phyloP scores from a whole-genome alignment of 2,797 vertebrate genomes.

The Acrocephalus scirpaceus region DNA sequence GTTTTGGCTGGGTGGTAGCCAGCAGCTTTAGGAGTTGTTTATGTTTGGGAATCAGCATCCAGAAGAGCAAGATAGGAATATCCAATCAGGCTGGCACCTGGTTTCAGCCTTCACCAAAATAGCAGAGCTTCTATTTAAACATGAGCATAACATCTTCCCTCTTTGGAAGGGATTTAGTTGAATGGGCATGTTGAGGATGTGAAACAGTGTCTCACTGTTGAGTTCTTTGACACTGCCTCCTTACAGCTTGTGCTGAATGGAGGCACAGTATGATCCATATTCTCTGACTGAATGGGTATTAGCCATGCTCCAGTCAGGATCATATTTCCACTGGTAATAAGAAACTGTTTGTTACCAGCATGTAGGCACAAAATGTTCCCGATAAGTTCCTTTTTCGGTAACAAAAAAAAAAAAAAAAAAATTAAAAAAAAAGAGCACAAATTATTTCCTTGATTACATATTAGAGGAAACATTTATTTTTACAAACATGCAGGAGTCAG shows the following conservation, averaged over 20 bases:
- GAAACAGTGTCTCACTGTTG: constrained; percentile 52
- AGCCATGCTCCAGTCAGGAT: constrained; percentile 33
- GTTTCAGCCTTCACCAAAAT: constrained; percentile 8
- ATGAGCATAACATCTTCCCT: constrained; percentile 9
- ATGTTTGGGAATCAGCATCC: background rate
- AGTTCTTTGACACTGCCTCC: constrained; percentile 19
- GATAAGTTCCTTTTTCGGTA: background rate
- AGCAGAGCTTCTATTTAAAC: constrained; percentile 31
- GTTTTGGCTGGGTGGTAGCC: background rate
- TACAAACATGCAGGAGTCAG: background rate
- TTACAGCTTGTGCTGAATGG: constrained; percentile 34
- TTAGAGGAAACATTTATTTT: constrained; percentile 52
- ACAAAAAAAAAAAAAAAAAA: background rate
- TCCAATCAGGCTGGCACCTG: background rate
- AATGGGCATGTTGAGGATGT: constrained; percentile 36
- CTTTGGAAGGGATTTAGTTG: background rate
- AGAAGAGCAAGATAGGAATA: background rate
- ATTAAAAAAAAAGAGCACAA: background rate
- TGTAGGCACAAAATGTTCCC: constrained; percentile 33
- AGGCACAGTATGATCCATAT: constrained; percentile 20
- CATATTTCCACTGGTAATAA: constrained; percentile 35
- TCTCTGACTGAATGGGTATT: constrained; percentile 63
- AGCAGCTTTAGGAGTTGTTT: background rate
- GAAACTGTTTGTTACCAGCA: constrained; percentile 32
- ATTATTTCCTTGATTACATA: constrained; percentile 45